These are phyloP conservation scores for Xestia ashworthii DNA, from an alignment of 2,888 invertebrate genomes.

Conservation along the genomic window DNA sequence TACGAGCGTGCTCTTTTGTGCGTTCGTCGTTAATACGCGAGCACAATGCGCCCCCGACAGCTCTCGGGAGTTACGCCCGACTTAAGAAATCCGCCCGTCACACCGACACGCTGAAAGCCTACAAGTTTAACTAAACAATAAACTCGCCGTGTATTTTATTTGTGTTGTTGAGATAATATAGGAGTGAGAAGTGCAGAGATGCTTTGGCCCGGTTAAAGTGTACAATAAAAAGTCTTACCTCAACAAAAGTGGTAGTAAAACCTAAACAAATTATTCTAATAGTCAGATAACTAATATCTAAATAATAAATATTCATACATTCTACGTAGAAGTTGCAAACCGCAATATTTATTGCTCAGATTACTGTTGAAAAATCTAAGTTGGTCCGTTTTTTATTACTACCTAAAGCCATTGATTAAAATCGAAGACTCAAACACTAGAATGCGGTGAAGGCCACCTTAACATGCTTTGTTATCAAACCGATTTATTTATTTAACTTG, in stretches of 20 bases:
- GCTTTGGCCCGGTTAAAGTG: neutral
- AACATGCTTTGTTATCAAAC: slow-evolving; percentile 26
- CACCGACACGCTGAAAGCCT: slow-evolving; percentile 70
- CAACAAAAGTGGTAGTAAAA: neutral
- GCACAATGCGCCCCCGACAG: slow-evolving; percentile 86
- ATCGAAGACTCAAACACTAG: slow-evolving; percentile 9
- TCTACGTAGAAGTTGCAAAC: neutral
- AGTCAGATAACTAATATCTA: neutral
- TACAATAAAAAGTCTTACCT: neutral
- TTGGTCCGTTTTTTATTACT: neutral
- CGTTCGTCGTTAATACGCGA: slow-evolving; percentile 87
- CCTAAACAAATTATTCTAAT: neutral
- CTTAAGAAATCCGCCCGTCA: slow-evolving; percentile 79
- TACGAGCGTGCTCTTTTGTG: slow-evolving; percentile 88
- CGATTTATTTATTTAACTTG: slow-evolving; percentile 28
- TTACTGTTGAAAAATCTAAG: neutral
- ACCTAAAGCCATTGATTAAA: slow-evolving; percentile 12
- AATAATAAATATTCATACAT: neutral
- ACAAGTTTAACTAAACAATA: slow-evolving; percentile 47
- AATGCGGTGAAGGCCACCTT: slow-evolving; percentile 12
- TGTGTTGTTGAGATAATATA: neutral
- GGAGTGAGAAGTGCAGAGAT: neutral
- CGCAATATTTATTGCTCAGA: neutral
- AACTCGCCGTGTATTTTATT: slow-evolving; percentile 7
- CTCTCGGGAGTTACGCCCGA: slow-evolving; percentile 83